Evolutionary conservation across 2,797 vertebrate genomes (phyloP).

Genomic region (Fringilla coelebs): DNA sequence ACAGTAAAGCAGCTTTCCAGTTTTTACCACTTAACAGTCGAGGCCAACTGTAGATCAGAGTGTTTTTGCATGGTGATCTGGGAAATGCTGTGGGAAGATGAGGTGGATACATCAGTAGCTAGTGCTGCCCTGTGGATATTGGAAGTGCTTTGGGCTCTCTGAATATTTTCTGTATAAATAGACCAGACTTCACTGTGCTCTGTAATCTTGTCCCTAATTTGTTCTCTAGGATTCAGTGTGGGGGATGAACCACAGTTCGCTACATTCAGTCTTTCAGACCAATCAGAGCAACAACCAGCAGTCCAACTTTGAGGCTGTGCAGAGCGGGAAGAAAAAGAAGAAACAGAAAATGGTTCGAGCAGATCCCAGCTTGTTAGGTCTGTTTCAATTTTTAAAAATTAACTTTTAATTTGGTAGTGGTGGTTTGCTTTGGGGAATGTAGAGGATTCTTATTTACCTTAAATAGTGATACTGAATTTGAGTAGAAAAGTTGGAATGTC

Average conservation of each 20-base stretch:
- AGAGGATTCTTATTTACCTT: background rate
- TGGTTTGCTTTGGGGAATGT: background rate
- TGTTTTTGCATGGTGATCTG: background rate
- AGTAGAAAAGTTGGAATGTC: background rate
- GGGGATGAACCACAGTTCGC: slow-evolving; percentile 84
- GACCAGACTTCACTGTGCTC: background rate
- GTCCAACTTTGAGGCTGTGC: slow-evolving; percentile 92
- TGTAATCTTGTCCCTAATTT: background rate
- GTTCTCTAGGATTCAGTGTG: slow-evolving; percentile 88
- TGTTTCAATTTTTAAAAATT: background rate
- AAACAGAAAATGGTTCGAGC: slow-evolving; percentile 99
- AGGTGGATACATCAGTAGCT: background rate
- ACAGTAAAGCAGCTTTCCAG: background rate
- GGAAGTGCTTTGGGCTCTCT: background rate
- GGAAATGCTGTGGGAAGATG: background rate
- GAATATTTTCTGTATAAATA: background rate
- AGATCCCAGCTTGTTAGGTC: slow-evolving; percentile 97
- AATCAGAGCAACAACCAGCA: slow-evolving; percentile 91
- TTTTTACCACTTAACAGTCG: background rate
- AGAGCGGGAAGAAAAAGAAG: slow-evolving; percentile 98
- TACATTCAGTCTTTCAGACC: slow-evolving; percentile 89
- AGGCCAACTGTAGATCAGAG: background rate
- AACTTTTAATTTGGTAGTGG: background rate
- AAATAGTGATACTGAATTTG: background rate
- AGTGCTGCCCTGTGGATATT: accelerated